These are phyloP conservation scores for Apogon talboti DNA, from an alignment of 2,797 vertebrate species.

Conservation along the genomic window DNA sequence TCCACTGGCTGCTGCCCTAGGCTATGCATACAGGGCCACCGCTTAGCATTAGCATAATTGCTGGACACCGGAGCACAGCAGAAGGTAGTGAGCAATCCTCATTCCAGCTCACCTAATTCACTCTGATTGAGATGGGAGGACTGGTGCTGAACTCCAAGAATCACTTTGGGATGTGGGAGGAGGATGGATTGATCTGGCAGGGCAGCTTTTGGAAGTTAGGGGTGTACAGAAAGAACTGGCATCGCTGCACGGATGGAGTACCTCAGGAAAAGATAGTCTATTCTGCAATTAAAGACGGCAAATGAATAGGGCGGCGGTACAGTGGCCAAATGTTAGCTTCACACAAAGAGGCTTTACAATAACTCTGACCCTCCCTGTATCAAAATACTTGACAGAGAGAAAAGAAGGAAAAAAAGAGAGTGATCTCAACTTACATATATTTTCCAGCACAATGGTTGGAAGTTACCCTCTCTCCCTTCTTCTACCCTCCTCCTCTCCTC, in stretches of 20 bases:
- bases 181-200: constrained; percentile 39
- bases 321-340: constrained; percentile 43
- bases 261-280: constrained; percentile 30
- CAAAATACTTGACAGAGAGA: constrained; percentile 48
- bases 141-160: constrained; percentile 63
- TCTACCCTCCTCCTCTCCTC: constrained; percentile 28
- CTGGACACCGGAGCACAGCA: constrained; percentile 72
- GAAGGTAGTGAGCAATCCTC: constrained; percentile 62
- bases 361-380: constrained; percentile 38
- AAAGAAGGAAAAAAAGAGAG: constrained; percentile 27
- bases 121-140: constrained; percentile 69
- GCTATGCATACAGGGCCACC: constrained; percentile 62
- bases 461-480: constrained; percentile 46
- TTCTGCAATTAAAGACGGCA: constrained; percentile 28
- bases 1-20: constrained; percentile 67
- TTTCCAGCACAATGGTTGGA: constrained; percentile 73
- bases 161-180: constrained; percentile 38
- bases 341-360: constrained; percentile 59
- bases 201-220: constrained; percentile 30
- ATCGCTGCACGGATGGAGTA: background rate
- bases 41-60: constrained; percentile 82
- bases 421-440: constrained; percentile 54
- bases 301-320: constrained; percentile 27
- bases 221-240: constrained; percentile 22
- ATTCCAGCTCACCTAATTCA: constrained; percentile 69